phyloP scores from a whole-genome alignment of 2,797 vertebrate species.

The Neosilurus hyrtlii region DNA sequence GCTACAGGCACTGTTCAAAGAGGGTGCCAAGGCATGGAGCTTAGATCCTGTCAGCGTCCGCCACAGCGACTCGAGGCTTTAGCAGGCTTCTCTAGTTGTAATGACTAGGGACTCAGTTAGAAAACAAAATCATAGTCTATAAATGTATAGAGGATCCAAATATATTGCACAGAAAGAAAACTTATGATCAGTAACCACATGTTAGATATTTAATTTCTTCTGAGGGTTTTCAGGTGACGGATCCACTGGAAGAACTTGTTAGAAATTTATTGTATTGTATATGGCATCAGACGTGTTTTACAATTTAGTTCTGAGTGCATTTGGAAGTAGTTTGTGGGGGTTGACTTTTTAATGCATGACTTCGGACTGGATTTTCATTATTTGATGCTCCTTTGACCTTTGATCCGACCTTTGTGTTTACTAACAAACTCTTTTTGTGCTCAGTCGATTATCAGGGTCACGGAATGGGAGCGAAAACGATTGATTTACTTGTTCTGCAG shows the following conservation, averaged over 20 bases:
- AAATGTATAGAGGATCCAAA: background rate
- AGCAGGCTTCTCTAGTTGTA: background rate
- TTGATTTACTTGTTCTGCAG: background rate
- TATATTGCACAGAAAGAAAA: background rate
- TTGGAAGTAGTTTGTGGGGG: background rate
- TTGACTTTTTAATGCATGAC: background rate
- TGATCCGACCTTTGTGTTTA: background rate
- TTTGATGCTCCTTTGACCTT: background rate
- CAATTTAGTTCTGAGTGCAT: background rate
- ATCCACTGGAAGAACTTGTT: background rate
- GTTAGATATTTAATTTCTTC: background rate
- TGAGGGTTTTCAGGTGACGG: background rate
- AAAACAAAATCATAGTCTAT: background rate
- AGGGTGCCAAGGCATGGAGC: conserved; percentile 24
- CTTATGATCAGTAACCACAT: background rate
- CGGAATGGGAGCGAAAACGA: background rate
- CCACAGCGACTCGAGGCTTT: background rate
- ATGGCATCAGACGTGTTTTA: no score
- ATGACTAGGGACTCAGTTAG: background rate
- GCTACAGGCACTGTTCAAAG: conserved; percentile 40
- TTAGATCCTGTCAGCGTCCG: conserved; percentile 13
- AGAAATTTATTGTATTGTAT: no score
- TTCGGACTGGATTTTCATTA: background rate
- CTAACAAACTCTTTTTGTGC: background rate
- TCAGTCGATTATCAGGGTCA: background rate